Base-by-base conservation (phyloP, 2,888 invertebrate genomes). In the Drosophila bunnanda region DNA sequence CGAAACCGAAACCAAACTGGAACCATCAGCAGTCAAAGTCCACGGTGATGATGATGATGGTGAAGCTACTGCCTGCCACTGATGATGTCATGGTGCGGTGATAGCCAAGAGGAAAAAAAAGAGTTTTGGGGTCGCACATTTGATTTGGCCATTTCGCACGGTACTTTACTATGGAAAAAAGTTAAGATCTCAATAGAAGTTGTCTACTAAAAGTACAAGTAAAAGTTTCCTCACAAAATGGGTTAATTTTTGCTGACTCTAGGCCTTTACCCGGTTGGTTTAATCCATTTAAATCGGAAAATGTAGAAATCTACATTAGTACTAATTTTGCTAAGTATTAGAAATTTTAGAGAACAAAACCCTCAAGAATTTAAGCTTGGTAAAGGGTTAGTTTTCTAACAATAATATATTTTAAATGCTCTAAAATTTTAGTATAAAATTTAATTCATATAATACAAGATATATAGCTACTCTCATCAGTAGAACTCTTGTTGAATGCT, bases 41-140 rank as follows among this genome's bases (percentile, higher is more conserved):
- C 50, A 68, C 50, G 68, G 46, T 38, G 34, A 50, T 68, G 68
- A 52, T 60, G 60, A 12, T 69, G 67, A 4, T 36, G 46, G 50
- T 74, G 67, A 52, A 75, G 79, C 64, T 66, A 70, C 79, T 61
- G 85, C 79, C 62, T 79, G 81, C 74, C 72, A 77, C 80, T 48
- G 85, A 81, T 81, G 81, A 82, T 85, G 80, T 82, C 81, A 82
- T 82, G 75, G 75, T 50, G 66, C 46, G 67, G 39, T 48, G 48
- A 64, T 28, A 28, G 64, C 15, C 10, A 15, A 6, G 56, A 15
- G 36, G 46, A 30, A 3, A 10, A 38, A 17, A 41, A 46, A 30
- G 15, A 7, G 36, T 12, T 54, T 52, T 56, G 55, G 77, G 72
- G 66, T 66, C 66, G 53, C 52, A 55, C 46, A 72, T 71, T 71